phyloP scores from a whole-genome alignment of 2,797 vertebrate genomes.

The Acanthornis magna region DNA sequence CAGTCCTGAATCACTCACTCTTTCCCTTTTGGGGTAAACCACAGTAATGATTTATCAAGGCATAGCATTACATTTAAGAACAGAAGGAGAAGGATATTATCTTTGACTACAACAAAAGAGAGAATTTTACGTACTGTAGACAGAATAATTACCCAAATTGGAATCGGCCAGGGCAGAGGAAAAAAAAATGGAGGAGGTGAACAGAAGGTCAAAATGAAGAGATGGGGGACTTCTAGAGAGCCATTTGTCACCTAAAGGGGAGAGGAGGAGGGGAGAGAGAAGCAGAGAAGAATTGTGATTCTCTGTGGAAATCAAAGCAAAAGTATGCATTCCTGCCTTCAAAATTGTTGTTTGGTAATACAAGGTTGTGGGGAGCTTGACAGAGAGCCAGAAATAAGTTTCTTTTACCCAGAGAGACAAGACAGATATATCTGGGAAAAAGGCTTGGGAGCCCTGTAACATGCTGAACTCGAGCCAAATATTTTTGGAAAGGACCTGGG shows the following conservation, averaged over 20 bases:
- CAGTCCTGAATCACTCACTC: slow-evolving; percentile 36
- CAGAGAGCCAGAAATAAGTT: slow-evolving; percentile 71
- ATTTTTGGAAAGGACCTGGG: slow-evolving; percentile 73
- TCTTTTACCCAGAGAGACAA: slow-evolving; percentile 77
- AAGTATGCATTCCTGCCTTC: slow-evolving; percentile 69
- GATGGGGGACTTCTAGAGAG: slow-evolving; percentile 64
- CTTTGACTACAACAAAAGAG: slow-evolving; percentile 50
- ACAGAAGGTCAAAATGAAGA: slow-evolving; percentile 66
- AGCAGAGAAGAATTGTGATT: slow-evolving; percentile 66
- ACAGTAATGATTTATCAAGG: slow-evolving; percentile 53
- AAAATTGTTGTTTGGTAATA: slow-evolving; percentile 70
- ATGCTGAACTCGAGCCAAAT: slow-evolving; percentile 70
- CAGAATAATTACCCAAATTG: slow-evolving; percentile 69
- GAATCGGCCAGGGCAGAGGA: slow-evolving; percentile 24
- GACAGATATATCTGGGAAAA: slow-evolving; percentile 77
- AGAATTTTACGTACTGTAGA: slow-evolving; percentile 57
- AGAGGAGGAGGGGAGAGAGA: slow-evolving; percentile 24
- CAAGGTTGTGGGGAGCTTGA: slow-evolving; percentile 74
- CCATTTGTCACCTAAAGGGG: slow-evolving; percentile 67
- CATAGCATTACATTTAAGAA: slow-evolving; percentile 42
- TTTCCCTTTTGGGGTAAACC: slow-evolving; percentile 39
- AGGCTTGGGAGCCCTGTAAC: slow-evolving; percentile 73
- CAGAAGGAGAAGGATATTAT: slow-evolving; percentile 47
- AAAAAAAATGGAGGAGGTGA: slow-evolving; percentile 66
- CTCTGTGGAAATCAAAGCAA: slow-evolving; percentile 73